Evolutionary conservation across 2,113 vertebrate species (phyloP).

Genomic region (Furnarius figulus): DNA sequence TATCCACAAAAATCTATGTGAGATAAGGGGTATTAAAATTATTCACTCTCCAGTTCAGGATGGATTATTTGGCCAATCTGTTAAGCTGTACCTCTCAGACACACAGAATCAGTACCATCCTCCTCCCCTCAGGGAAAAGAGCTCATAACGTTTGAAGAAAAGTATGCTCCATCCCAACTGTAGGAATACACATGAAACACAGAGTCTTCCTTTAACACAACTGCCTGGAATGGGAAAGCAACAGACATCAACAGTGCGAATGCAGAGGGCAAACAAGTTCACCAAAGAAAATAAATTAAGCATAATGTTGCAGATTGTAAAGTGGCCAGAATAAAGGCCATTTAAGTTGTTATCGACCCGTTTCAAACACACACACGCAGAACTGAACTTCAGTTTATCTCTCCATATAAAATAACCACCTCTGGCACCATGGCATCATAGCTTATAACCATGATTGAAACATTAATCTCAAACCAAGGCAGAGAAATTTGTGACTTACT

Average conservation of each 20-base stretch:
- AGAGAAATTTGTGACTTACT: constrained; percentile 38
- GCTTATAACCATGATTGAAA: neutral
- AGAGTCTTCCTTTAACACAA: constrained; percentile 8
- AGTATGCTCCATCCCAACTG: constrained; percentile 46
- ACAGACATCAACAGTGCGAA: constrained; percentile 11
- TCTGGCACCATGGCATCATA: constrained; percentile 18
- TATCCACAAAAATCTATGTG: constrained; percentile 63
- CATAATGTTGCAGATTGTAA: neutral
- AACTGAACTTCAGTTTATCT: constrained; percentile 12
- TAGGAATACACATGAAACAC: constrained; percentile 55
- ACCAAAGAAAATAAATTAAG: constrained; percentile 28
- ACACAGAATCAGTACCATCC: constrained; percentile 56
- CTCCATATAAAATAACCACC: constrained; percentile 35
- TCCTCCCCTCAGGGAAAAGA: constrained; percentile 55
- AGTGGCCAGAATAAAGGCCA: constrained; percentile 33
- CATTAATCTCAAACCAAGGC: constrained; percentile 11
- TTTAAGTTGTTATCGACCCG: neutral
- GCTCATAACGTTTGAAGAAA: constrained; percentile 64
- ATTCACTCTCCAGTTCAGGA: constrained; percentile 58
- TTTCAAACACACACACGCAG: neutral
- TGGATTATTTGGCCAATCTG: constrained; percentile 67
- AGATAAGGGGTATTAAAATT: constrained; percentile 69
- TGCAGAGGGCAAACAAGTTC: constrained; percentile 48
- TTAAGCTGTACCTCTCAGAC: constrained; percentile 53
- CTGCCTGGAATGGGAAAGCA: constrained; percentile 46